These are phyloP conservation scores for Osmerus eperlanus DNA, from an alignment of 2,113 vertebrate species.

Conservation along the genomic window DNA sequence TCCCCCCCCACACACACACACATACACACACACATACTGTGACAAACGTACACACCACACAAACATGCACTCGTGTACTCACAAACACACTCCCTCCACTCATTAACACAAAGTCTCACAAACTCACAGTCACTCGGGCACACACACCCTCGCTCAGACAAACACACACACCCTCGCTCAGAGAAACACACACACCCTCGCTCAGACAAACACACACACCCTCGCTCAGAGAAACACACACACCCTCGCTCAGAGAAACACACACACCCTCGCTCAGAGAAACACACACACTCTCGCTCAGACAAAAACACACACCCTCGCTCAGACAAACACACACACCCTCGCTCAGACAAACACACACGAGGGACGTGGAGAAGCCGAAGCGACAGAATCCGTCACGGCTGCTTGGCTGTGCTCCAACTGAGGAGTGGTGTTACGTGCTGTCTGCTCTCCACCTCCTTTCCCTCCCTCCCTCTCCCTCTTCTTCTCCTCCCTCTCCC, in stretches of 20 bases:
- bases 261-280: too few species aligned
- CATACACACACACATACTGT: constrained; percentile 22
- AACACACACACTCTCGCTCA: too few species aligned
- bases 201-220: too few species aligned
- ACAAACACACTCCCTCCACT: background rate
- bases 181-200: background rate
- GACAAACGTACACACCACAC: constrained; percentile 4
- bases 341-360: background rate
- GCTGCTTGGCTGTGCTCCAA: constrained; percentile 43
- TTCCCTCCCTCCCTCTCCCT: too few species aligned
- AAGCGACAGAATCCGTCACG: constrained; percentile 40
- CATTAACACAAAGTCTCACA: background rate
- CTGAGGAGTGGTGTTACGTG: constrained; percentile 20
- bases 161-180: background rate
- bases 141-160: background rate
- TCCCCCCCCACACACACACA: background rate
- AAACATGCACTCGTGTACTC: background rate
- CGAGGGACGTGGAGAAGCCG: constrained; percentile 29
- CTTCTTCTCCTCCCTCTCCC: constrained; percentile 11
- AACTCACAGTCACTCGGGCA: background rate
- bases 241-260: too few species aligned
- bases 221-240: too few species aligned
- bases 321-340: background rate
- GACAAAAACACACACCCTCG: too few species aligned
- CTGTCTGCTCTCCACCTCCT: too few species aligned